These are phyloP conservation scores for Hyposoter dolosus DNA, from an alignment of 2,888 invertebrate genomes.

Conservation along the genomic window DNA sequence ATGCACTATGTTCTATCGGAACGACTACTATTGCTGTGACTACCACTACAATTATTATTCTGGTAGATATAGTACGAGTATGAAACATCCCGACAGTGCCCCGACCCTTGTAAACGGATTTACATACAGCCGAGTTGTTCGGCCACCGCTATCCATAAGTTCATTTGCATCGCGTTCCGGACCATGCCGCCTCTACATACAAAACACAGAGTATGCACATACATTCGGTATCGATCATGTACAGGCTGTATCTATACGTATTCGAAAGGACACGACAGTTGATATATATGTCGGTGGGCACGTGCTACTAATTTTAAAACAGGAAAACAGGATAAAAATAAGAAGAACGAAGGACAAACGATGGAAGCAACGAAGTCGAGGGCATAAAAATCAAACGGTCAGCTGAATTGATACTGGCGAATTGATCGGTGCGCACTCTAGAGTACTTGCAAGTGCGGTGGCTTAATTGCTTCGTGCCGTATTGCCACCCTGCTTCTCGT, in stretches of 20 bases:
- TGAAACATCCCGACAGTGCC: conserved; percentile 64
- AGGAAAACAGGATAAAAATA: conserved; percentile 39
- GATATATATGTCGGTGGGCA: conserved; percentile 27
- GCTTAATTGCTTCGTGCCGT: conserved; percentile 51
- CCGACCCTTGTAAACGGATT: conserved; percentile 70
- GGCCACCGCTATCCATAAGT: conserved; percentile 68
- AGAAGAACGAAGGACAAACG: conserved; percentile 3
- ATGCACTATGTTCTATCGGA: conserved; percentile 6
- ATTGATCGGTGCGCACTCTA: not conserved
- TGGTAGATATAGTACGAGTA: conserved; percentile 26
- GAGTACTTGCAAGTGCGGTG: conserved; percentile 32
- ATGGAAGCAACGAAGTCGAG: conserved; percentile 7
- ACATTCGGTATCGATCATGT: conserved; percentile 14
- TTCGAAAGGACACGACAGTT: conserved; percentile 29
- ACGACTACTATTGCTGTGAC: conserved; percentile 1
- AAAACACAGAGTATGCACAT: conserved; percentile 13
- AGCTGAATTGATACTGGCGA: conserved; percentile 31
- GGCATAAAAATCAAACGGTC: not conserved
- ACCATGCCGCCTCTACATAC: conserved; percentile 51
- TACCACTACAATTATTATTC: conserved; percentile 26
- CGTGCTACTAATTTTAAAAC: conserved; percentile 49
- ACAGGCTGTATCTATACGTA: not conserved
- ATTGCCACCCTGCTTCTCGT: conserved; percentile 30
- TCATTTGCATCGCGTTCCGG: conserved; percentile 67
- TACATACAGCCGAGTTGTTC: conserved; percentile 70